Conservation (phyloP, 2,113 vertebrate species). For the Morone chrysops region DNA sequence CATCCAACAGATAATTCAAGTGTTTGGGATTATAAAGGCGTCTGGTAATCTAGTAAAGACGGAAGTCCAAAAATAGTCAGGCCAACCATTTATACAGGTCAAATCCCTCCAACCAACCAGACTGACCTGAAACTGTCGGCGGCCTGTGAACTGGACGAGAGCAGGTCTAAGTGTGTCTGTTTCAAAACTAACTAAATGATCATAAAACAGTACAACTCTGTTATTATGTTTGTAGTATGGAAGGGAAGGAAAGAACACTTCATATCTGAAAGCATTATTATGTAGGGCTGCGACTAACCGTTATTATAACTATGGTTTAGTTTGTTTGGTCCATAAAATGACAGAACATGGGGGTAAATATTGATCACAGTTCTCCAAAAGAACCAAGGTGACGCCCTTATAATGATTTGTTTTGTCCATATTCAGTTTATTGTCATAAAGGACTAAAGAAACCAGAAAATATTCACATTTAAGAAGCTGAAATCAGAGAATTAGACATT, state of each 20-base stretch:
- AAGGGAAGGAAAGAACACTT: neutral
- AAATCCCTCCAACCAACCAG: slow-evolving; percentile 45
- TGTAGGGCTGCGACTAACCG: too few species aligned
- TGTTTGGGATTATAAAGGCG: slow-evolving; percentile 57
- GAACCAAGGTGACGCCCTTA: too few species aligned
- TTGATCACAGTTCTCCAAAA: too few species aligned
- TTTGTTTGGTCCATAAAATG: too few species aligned
- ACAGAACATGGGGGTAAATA: too few species aligned
- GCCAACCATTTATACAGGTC: slow-evolving; percentile 34
- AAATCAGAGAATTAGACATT: too few species aligned
- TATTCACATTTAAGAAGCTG: too few species aligned
- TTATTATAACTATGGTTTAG: too few species aligned
- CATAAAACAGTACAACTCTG: neutral
- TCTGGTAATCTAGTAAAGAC: slow-evolving; percentile 58
- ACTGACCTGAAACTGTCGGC: slow-evolving; percentile 53
- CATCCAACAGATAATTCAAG: neutral
- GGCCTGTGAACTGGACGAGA: neutral
- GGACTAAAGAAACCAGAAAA: too few species aligned
- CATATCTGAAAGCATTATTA: neutral
- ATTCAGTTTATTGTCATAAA: too few species aligned
- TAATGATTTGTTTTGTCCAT: too few species aligned
- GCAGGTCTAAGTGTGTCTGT: neutral
- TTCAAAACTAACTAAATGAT: neutral
- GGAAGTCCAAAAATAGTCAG: slow-evolving; percentile 60
- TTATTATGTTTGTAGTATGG: neutral